Evolutionary conservation across 2,888 invertebrate species (phyloP), one percentile per base, ranked within the genome.

Genomic region (Ophion ventricosus): DNA sequence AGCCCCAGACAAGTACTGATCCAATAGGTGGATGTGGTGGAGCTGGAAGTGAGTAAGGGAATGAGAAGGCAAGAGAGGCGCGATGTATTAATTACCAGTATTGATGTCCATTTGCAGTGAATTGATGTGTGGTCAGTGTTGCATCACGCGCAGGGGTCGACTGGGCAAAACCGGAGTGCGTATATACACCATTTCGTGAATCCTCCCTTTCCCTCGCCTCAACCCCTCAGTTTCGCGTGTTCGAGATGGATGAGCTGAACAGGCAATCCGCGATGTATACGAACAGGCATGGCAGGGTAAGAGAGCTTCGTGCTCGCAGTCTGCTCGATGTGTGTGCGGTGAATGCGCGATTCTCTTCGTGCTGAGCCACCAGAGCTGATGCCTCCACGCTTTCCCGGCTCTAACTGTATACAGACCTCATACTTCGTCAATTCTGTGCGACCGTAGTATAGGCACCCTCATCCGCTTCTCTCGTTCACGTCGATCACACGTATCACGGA

Each of bases 61-160:
- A 80, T 80, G 87, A 86, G 80, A 86, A 66, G 86, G 84, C 81
- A 74, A 83, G 87, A 86, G 91, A 93, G 92, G 92, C 92, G 93
- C 93, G 93, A 93, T 93, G 93, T 93, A 93, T 93, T 93, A 93
- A 93, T 93, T 93, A 93, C 92, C 93, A 90, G 93, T 93, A 93
- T 93, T 93, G 93, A 93, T 93, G 93, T 93, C 93, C 93, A 93
- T 93, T 93, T 93, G 92, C 92, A 93, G 93, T 92, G 93, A 93
- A 93, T 93, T 93, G 93, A 93, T 93, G 93, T 93, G 93, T 93
- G 93, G 93, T 93, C 92, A 92, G 91, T 92, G 92, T 92, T 92
- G 92, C 92, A 92, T 92, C 92, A 92, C 92, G 90, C 91, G 88
- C 92, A 92, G 92, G 92, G 92, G 92, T 91, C 89, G 91, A 91